Evolutionary conservation across 1,140 invertebrate genomes (phyloP).

Genomic region (Copidosoma floridanum): DNA sequence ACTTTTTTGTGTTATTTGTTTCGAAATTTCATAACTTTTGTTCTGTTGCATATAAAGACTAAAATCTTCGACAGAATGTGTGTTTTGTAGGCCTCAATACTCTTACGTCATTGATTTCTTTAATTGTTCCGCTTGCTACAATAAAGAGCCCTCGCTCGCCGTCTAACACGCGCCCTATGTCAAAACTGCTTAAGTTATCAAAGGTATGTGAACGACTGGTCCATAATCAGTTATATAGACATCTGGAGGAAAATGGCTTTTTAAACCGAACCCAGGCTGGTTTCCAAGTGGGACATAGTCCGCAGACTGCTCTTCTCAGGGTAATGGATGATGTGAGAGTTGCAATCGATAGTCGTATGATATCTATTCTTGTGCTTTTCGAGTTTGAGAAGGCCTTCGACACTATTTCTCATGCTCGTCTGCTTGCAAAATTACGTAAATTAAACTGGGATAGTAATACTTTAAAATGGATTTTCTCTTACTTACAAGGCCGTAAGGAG

Average conservation of each 20-base stretch:
- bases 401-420: not conserved
- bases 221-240: no score
- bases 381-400: conserved; percentile 43
- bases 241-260: not conserved
- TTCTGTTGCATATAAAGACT: no score
- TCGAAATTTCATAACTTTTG: no score
- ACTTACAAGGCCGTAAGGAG: no score
- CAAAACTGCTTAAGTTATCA: not conserved
- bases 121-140: not conserved
- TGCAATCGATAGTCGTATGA: conserved; percentile 29
- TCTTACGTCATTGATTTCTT: no score
- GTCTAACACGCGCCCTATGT: conserved; percentile 6
- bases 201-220: no score
- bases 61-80: no score
- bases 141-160: not conserved
- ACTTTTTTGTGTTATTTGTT: no score
- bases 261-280: conserved; percentile 33
- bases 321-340: conserved; percentile 38
- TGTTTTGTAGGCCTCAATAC: no score
- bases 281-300: conserved; percentile 34
- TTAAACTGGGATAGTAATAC: no score
- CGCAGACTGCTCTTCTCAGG: conserved; percentile 36
- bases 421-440: no score
- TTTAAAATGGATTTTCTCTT: no score
- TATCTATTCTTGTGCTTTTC: conserved; percentile 38